Evolutionary conservation across 2,113 vertebrate genomes (phyloP).

Genomic region (Oryctolagus cuniculus): mOryCun1.1 NC_091439.1:36299001-36299500

Average conservation of each 20-base stretch:
- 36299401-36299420: slow-evolving; percentile 55
- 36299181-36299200: slow-evolving; percentile 68
- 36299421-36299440: slow-evolving; percentile 53
- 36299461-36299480: slow-evolving; percentile 71
- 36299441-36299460: slow-evolving; percentile 75
- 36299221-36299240: slow-evolving; percentile 8
- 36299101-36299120: slow-evolving; percentile 34
- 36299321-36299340: background rate
- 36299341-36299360: slow-evolving; percentile 1
- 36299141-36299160: background rate
- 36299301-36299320: slow-evolving; percentile 37
- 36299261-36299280: slow-evolving; percentile 22
- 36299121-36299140: background rate
- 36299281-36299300: slow-evolving; percentile 61
- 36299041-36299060: slow-evolving; percentile 10
- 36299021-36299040: slow-evolving; percentile 58
- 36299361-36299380: slow-evolving; percentile 87
- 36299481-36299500: slow-evolving; percentile 64
- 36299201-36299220: slow-evolving; percentile 50
- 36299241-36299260: slow-evolving; percentile 19
- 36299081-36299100: slow-evolving; percentile 50
- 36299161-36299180: slow-evolving; percentile 58
- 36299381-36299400: slow-evolving; percentile 59
- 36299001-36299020: slow-evolving; percentile 46
- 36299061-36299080: slow-evolving; percentile 12